A percentile compares a stretch with the other conserved stretches of the same genome.
These are phyloP conservation scores for Pheosia tremula DNA, from an alignment of 2,888 invertebrate genomes.

Conservation along the genomic window DNA sequence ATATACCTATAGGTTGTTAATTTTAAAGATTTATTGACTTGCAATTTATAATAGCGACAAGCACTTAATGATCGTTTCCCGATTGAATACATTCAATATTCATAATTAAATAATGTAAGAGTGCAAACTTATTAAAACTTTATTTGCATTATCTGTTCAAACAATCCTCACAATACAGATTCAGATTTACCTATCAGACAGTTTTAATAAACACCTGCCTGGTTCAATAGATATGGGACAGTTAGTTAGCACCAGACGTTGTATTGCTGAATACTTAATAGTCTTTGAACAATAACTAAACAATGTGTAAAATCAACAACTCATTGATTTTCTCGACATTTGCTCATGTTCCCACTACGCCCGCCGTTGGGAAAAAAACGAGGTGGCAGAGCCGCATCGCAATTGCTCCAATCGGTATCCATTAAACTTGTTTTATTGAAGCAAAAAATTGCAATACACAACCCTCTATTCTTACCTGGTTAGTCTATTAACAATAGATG, in stretches of 20 bases:
- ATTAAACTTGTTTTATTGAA: slow-evolving; percentile 72
- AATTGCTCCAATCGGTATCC: slow-evolving; percentile 54
- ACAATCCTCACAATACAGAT: slow-evolving; percentile 8
- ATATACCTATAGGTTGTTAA: no score
- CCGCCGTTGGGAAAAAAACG: slow-evolving; percentile 44
- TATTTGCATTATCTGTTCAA: slow-evolving; percentile 16
- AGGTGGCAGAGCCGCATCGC: slow-evolving; percentile 46
- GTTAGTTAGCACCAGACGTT: background rate
- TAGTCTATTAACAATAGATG: slow-evolving; percentile 57
- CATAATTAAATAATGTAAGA: background rate
- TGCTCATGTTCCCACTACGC: slow-evolving; percentile 69
- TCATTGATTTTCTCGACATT: slow-evolving; percentile 73
- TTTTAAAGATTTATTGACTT: background rate
- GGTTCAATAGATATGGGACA: background rate
- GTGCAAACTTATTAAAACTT: background rate
- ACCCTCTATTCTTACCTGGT: slow-evolving; percentile 50
- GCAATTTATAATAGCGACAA: background rate
- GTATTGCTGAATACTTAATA: slow-evolving; percentile 11
- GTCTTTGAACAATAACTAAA: slow-evolving; percentile 10
- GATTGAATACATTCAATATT: background rate
- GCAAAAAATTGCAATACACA: slow-evolving; percentile 72
- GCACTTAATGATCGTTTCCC: background rate
- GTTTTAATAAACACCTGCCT: slow-evolving; percentile 21
- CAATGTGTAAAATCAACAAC: slow-evolving; percentile 26
- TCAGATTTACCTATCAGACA: slow-evolving; percentile 15